phyloP scores from a whole-genome alignment of 2,888 invertebrate genomes.

The Drosophila formosana region DNA sequence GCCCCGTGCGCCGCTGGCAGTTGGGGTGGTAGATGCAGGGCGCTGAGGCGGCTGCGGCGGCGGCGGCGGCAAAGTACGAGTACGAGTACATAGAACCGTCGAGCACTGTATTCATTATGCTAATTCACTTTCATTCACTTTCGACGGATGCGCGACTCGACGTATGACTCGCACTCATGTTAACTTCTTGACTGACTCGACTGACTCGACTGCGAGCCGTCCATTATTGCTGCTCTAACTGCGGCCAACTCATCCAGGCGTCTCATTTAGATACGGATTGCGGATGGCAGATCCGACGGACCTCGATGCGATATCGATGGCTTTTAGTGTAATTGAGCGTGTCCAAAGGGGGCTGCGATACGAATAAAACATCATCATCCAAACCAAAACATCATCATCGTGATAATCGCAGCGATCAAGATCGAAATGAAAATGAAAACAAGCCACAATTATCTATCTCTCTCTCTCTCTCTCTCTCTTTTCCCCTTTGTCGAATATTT shows the following conservation, averaged over 20 bases:
- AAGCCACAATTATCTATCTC: neutral
- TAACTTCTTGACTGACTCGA: slow-evolving; percentile 1
- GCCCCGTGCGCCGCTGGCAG: slow-evolving; percentile 47
- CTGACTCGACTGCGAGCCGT: too few relatives aligned
- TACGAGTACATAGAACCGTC: slow-evolving; percentile 9
- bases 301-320: slow-evolving; percentile 33
- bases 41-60: slow-evolving; percentile 6
- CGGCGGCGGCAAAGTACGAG: slow-evolving; percentile 5
- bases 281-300: neutral
- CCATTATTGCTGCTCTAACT: neutral
- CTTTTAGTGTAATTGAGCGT: slow-evolving; percentile 76
- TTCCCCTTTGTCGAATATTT: neutral
- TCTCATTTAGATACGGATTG: neutral
- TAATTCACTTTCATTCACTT: slow-evolving; percentile 66
- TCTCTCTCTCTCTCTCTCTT: neutral
- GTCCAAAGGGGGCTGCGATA: slow-evolving; percentile 25
- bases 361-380: slow-evolving; percentile 17
- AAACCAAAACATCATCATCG: neutral
- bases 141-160: slow-evolving; percentile 5
- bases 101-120: slow-evolving; percentile 63
- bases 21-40: slow-evolving; percentile 48
- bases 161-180: slow-evolving; percentile 9
- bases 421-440: slow-evolving; percentile 34
- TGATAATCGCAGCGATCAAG: slow-evolving; percentile 35
- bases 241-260: slow-evolving; percentile 1